phyloP scores from a whole-genome alignment of 2,888 invertebrate genomes.

The Sarcophaga caerulescens region DNA sequence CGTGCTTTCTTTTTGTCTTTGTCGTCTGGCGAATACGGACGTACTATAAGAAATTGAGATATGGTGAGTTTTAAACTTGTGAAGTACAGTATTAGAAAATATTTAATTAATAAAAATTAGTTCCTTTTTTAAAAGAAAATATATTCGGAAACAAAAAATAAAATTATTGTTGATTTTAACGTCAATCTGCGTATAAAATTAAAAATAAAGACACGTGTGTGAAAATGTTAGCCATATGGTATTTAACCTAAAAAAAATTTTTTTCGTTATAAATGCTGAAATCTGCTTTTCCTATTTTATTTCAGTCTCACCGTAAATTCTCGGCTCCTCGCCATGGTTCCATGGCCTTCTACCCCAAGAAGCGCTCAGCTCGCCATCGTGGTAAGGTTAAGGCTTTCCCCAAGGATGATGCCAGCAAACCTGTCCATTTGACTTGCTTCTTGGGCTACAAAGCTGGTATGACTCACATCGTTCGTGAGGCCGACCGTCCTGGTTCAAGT shows the following conservation, averaged over 20 bases:
- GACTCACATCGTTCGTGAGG: slow-evolving; percentile 99
- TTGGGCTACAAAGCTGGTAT: slow-evolving; percentile 99
- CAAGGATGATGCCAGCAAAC: slow-evolving; percentile 97
- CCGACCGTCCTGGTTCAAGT: slow-evolving; percentile 99
- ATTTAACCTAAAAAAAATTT: slow-evolving; percentile 55
- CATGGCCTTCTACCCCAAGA: slow-evolving; percentile 99
- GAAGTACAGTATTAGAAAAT: background rate
- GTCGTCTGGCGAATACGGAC: slow-evolving; percentile 75
- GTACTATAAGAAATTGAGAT: slow-evolving; percentile 63
- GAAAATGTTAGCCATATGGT: slow-evolving; percentile 1
- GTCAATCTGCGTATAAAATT: too few relatives aligned
- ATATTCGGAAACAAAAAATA: too few relatives aligned
- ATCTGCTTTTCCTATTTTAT: background rate
- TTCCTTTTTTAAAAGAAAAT: too few relatives aligned
- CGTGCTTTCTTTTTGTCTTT: slow-evolving; percentile 77
- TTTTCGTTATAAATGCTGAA: background rate
- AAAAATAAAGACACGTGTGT: background rate
- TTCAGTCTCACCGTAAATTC: slow-evolving; percentile 99
- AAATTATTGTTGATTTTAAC: too few relatives aligned
- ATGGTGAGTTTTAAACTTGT: slow-evolving; percentile 74
- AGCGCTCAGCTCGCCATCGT: slow-evolving; percentile 96
- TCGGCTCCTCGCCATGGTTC: slow-evolving; percentile 99
- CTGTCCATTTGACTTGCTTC: slow-evolving; percentile 98
- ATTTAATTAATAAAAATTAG: too few relatives aligned
- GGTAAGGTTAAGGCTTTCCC: slow-evolving; percentile 99